Evolutionary conservation across 2,888 invertebrate species (phyloP).

Genomic region (Druceiella hillmani): DNA sequence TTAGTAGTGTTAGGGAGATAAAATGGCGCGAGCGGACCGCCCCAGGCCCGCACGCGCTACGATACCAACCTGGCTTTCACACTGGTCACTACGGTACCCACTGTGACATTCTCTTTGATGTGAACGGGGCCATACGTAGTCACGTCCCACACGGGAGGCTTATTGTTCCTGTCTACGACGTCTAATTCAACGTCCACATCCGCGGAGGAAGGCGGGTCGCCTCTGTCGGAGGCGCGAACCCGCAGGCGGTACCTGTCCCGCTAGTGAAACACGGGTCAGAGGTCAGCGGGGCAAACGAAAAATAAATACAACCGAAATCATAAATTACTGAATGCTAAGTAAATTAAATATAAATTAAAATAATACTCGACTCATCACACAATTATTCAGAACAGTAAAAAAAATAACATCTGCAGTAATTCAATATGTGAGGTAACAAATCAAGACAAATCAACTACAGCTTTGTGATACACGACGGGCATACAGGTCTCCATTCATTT

Average conservation of each 20-base stretch:
- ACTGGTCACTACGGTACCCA: slow-evolving; percentile 97
- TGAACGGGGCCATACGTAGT: slow-evolving; percentile 95
- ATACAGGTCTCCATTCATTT: slow-evolving; percentile 15
- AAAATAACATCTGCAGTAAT: slow-evolving; percentile 16
- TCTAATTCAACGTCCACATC: slow-evolving; percentile 97
- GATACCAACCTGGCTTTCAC: slow-evolving; percentile 97
- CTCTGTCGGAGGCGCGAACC: slow-evolving; percentile 95
- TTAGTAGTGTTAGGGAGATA: slow-evolving; percentile 57
- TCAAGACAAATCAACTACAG: no score
- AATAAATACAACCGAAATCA: slow-evolving; percentile 47
- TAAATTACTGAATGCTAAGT: slow-evolving; percentile 50
- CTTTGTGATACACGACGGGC: slow-evolving; percentile 14
- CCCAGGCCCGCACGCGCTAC: slow-evolving; percentile 45
- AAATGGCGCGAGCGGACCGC: slow-evolving; percentile 45
- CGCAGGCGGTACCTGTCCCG: slow-evolving; percentile 94
- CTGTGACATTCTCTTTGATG: slow-evolving; percentile 98
- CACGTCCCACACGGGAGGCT: slow-evolving; percentile 95
- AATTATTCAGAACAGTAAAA: slow-evolving; percentile 18
- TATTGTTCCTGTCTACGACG: slow-evolving; percentile 98
- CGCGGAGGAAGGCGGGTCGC: slow-evolving; percentile 86
- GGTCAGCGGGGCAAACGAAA: slow-evolving; percentile 61
- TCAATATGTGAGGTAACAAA: slow-evolving; percentile 12
- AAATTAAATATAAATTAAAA: slow-evolving; percentile 34
- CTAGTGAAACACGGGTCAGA: slow-evolving; percentile 76
- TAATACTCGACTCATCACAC: slow-evolving; percentile 27